Base-by-base conservation (phyloP, 2,888 invertebrate species). In the Lycaena phlaeas region DNA sequence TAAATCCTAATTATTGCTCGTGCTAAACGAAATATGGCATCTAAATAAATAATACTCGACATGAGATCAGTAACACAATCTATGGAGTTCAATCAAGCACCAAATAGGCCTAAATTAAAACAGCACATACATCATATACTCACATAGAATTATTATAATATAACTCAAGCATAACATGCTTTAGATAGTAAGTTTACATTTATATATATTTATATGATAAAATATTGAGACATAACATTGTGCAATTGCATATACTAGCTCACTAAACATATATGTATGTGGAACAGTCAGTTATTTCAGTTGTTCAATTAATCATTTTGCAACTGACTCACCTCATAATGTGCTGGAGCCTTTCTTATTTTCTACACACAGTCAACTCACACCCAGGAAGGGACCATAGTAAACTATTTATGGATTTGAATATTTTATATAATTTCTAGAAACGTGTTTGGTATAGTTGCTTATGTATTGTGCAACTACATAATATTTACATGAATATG, bases 21-120 rank as follows among this genome's bases (percentile, higher is more conserved):
- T 57, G 53, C 57, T 69, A 61, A 69, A 64, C 61, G 65, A 71
- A 69, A 71, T 81, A 82, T 84, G 84, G 82, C 82, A 79, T 76
- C 77, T 77, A 77, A 74, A 81, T 81, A 82, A 79, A 79, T 81
- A 82, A 82, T 84, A 82, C 78, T 82, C 73, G 64, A 68, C 66
- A 75, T 82, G 82, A 84, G 82, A 84, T 84, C 82, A 77, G 75
- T 76, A 69, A 75, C 61, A 61, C 63, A 71, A 79, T 68, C 64
- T 59, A 70, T 73, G 68, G 50, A 54, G 57, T 59, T 55, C 52
- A 54, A 55, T 17, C 59, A 70, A 73, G 75, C 74, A 77, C 71
- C 74, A 65, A 66, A 59, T 58, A 62, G 58, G 61, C 61, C 48
- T 59, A 57, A 62, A 59, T 51, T 50, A 56, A 50, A 50, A 50